These are phyloP conservation scores for Pseudochirops cupreus DNA, from an alignment of 2,797 vertebrate genomes.

Conservation along the genomic window DNA sequence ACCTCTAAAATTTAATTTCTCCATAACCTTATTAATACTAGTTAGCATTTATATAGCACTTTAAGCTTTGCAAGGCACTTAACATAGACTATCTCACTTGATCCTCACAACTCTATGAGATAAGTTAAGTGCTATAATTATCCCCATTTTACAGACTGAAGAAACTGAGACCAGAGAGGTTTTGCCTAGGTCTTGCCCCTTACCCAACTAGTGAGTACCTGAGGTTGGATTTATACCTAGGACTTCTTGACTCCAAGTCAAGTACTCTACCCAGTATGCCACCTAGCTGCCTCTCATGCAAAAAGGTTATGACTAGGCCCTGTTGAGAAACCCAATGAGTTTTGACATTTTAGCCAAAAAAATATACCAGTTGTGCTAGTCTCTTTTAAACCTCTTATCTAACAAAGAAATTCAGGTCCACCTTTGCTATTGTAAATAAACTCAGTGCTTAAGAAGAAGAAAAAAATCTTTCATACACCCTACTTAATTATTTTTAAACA, in stretches of 20 bases:
- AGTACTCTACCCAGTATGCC: not conserved
- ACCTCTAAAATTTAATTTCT: slow-evolving; percentile 24
- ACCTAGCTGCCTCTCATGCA: not conserved
- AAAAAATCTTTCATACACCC: not conserved
- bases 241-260: not conserved
- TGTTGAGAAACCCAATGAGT: not conserved
- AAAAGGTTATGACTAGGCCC: not conserved
- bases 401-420: not conserved
- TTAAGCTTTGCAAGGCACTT: not conserved
- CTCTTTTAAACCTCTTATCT: not conserved
- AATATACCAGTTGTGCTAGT: not conserved
- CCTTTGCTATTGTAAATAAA: not conserved
- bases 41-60: not conserved
- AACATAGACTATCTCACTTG: not conserved
- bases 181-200: not conserved
- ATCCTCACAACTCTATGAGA: not conserved
- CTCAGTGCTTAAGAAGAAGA: not conserved
- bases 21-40: not conserved
- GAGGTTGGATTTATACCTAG: not conserved
- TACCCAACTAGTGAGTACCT: not conserved
- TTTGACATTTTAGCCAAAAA: not conserved
- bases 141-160: not conserved
- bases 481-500: slow-evolving; percentile 41
- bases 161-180: not conserved
- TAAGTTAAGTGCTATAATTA: no score